Evolutionary conservation across 2,113 vertebrate species (phyloP).

Genomic region (Nesoenas mayeri): DNA sequence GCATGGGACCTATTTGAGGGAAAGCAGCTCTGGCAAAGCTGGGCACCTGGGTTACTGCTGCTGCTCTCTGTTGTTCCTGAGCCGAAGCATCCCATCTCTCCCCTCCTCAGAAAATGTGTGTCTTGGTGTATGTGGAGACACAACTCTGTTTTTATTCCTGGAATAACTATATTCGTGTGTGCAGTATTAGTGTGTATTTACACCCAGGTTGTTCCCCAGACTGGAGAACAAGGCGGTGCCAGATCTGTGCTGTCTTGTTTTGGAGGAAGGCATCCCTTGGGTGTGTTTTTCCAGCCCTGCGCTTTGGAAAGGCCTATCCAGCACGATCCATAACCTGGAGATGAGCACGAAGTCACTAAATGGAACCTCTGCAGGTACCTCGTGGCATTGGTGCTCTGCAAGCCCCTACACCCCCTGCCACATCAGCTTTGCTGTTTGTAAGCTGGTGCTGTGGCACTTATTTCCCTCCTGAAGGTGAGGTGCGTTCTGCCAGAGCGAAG

Average conservation of each 20-base stretch:
- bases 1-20: background rate
- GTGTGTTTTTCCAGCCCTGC: background rate
- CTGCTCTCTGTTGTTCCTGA: background rate
- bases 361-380: background rate
- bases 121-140: background rate
- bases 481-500: background rate
- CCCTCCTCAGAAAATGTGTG: background rate
- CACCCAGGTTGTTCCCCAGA: background rate
- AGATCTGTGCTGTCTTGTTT: background rate
- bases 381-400: accelerated
- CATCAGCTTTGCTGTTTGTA: background rate
- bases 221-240: background rate
- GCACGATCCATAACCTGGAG: background rate
- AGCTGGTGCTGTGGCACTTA: background rate
- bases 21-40: background rate
- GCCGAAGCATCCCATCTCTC: background rate
- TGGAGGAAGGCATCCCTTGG: background rate
- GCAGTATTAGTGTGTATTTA: background rate
- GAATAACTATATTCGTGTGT: background rate
- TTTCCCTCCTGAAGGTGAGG: background rate
- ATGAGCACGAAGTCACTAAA: background rate
- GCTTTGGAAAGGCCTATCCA: background rate
- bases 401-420: background rate
- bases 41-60: background rate
- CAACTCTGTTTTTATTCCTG: background rate